These are phyloP conservation scores for Eclectus roratus DNA, from an alignment of 2,113 vertebrate species.

Conservation along the genomic window DNA sequence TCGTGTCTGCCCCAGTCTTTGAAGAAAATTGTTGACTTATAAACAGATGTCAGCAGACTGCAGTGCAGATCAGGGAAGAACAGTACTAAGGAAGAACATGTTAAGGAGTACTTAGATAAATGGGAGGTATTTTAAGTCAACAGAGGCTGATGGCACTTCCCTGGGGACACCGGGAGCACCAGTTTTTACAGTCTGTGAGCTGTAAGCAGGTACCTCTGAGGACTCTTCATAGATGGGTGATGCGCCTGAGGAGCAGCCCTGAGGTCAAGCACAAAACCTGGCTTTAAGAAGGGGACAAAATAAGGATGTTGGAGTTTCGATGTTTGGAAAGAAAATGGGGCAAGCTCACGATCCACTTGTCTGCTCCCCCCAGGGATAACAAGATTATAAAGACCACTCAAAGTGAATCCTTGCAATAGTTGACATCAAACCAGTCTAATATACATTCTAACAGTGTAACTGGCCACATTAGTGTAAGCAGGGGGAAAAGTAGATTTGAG, in stretches of 20 bases:
- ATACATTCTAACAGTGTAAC: not conserved
- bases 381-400: not conserved
- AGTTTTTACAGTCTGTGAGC: not conserved
- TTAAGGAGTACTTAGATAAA: not conserved
- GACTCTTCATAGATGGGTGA: not conserved
- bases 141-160: not conserved
- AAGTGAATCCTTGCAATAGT: not conserved
- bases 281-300: not conserved
- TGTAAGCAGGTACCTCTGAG: not conserved
- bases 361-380: not conserved
- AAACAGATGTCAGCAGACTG: not conserved
- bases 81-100: not conserved
- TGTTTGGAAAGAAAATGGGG: not conserved
- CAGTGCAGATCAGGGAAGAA: not conserved
- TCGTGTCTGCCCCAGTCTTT: not conserved
- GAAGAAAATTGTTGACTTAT: not conserved
- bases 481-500: not conserved
- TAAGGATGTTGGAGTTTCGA: not conserved
- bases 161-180: fast-evolving
- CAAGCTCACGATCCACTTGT: not conserved
- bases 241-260: not conserved
- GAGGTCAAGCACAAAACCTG: not conserved
- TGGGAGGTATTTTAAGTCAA: not conserved
- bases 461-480: not conserved
- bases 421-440: not conserved